Evolutionary conservation across 2,113 vertebrate genomes (phyloP), one percentile per base, ranked within the genome.

Genomic region (Myxocyprinus asiaticus): DNA sequence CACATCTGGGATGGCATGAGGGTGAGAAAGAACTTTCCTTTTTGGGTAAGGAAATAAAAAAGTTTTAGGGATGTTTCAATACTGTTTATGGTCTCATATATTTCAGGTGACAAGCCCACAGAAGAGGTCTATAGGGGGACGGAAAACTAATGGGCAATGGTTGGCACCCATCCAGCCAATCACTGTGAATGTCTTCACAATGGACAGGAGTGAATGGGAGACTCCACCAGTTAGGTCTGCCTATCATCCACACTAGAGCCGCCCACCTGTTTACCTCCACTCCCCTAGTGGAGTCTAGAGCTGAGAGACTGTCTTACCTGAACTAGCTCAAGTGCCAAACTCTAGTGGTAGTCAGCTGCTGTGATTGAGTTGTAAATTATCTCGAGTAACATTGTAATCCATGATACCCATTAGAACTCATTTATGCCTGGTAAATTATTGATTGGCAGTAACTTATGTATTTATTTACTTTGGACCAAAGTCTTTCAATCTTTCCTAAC

Each of bases 301-400:
- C 71, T 75, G 79, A 80, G 74, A 82, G 80, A 89, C 78, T 82
- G 81, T 80, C 81, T 87, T 77, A 78, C 22, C 78, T 55, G 78
- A 85, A 81, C 75, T 84, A 80, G 77, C 76, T 86, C 64, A 82
- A 55, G 85, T 88, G 88, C 84, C 86, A 87, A 87, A 88, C 84
- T 85, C 77, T 85, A 86, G 85, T 86, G 74, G 80, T 88, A 87
- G 85, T 79, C 85, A 80, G 82, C 86, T 83, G 81, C 84, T 85
- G 84, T 85, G 80, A 81, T 77, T 82, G 64, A 81, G 79, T 77
- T 80, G 58, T 86, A 81, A 51, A 71, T 68, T 44, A 42, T 78
- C 69, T 66, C 45, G 67, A 47, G 55, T 59, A 77, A 77, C 43
- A 73, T 70, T 10, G 73, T 48, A n/a, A 75, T 63, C 63, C 53